phyloP scores from a whole-genome alignment of 2,888 invertebrate species.

The Cataglyphis albicans region DNA sequence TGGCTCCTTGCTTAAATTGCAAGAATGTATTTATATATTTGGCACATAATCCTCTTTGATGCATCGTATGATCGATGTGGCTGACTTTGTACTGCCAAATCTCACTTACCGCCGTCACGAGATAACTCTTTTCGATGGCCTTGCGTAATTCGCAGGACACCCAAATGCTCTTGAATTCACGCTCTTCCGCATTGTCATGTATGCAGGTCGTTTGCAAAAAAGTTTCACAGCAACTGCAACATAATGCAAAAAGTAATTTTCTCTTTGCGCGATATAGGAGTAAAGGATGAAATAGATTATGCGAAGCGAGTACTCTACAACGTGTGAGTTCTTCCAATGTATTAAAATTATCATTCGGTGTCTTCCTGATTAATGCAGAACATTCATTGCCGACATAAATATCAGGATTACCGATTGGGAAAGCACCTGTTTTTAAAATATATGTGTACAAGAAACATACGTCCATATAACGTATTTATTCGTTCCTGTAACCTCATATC shows the following conservation, averaged over 20 bases:
- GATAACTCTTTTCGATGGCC: not conserved
- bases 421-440: not conserved
- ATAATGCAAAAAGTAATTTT: too few species aligned
- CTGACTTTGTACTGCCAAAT: not conserved
- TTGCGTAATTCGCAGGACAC: not conserved
- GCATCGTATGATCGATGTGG: not conserved
- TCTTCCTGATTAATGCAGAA: not conserved
- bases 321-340: not conserved
- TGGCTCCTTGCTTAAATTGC: not conserved
- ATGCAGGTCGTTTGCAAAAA: too few species aligned
- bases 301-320: not conserved
- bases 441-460: not conserved
- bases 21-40: not conserved
- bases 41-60: not conserved
- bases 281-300: not conserved
- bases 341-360: not conserved
- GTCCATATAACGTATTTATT: not conserved
- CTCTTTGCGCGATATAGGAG: not conserved
- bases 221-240: too few species aligned
- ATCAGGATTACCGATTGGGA: not conserved
- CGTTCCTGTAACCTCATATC: not conserved
- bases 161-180: too few species aligned
- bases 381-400: not conserved
- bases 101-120: not conserved
- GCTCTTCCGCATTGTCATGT: too few species aligned